These are phyloP conservation scores for Simalia tracyae DNA, from an alignment of 2,797 vertebrate genomes.

Conservation along the genomic window DNA sequence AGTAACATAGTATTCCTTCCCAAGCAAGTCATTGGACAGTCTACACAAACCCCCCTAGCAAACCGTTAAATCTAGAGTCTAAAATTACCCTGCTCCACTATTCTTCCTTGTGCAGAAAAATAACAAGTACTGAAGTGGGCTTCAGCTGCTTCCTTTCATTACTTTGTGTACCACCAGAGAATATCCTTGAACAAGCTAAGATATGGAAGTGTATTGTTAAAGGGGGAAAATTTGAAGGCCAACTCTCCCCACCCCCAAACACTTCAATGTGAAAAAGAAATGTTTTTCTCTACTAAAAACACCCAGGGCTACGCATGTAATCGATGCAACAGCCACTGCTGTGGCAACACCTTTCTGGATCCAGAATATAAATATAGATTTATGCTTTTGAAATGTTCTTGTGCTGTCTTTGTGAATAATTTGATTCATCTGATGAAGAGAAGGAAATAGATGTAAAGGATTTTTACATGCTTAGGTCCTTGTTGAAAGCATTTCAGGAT, in stretches of 20 bases:
- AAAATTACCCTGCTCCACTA: background rate
- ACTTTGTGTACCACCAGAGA: background rate
- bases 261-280: background rate
- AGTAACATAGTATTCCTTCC: background rate
- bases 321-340: background rate
- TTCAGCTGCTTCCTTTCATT: background rate
- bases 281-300: background rate
- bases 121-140: background rate
- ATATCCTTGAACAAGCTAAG: background rate
- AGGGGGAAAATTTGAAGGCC: background rate
- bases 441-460: background rate
- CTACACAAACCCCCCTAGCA: background rate
- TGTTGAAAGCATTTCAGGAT: constrained; percentile 16
- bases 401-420: constrained; percentile 7
- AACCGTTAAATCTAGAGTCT: background rate
- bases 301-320: background rate
- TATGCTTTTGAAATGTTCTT: background rate
- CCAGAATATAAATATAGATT: background rate
- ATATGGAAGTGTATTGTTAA: background rate
- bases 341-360: background rate
- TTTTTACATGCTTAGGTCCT: constrained; percentile 11
- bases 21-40: background rate
- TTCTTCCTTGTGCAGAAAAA: background rate
- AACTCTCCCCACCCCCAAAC: background rate
- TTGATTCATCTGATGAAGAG: background rate